Evolutionary conservation across 2,113 vertebrate genomes (phyloP).

Genomic region (Gymnarchus niloticus): DNA sequence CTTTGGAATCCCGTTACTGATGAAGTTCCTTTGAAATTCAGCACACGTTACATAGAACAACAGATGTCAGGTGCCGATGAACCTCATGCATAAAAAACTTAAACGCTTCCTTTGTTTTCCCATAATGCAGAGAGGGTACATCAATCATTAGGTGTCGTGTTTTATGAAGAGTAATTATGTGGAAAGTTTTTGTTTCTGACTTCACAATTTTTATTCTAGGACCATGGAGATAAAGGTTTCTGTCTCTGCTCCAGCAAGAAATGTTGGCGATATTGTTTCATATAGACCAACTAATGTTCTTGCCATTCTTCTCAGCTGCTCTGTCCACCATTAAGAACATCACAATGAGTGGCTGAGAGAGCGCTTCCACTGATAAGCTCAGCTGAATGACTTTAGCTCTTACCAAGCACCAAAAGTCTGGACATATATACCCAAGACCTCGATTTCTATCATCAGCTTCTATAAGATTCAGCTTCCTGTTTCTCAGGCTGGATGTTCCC

Average conservation of each 20-base stretch:
- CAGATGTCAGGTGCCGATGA: too few species aligned
- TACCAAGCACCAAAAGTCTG: not conserved
- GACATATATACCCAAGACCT: not conserved
- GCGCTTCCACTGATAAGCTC: not conserved
- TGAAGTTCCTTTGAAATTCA: too few species aligned
- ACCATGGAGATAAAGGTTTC: not conserved
- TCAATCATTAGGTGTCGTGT: not conserved
- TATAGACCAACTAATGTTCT: not conserved
- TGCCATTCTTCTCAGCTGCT: not conserved
- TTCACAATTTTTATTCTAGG: not conserved
- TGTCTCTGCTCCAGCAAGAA: not conserved
- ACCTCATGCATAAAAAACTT: not conserved
- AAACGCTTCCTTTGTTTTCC: not conserved
- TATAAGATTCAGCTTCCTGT: too few species aligned
- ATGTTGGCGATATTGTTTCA: not conserved
- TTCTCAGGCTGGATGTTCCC: not conserved
- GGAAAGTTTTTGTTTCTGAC: conserved; percentile 1
- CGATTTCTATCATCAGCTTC: not conserved
- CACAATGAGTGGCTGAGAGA: not conserved
- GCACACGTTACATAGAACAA: too few species aligned
- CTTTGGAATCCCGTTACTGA: too few species aligned
- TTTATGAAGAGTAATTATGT: not conserved
- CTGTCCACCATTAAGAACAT: not conserved
- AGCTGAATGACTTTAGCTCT: not conserved
- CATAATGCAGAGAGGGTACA: not conserved